Conservation (phyloP, 1,140 invertebrate genomes). For the Drosophila subpulchrella region DNA sequence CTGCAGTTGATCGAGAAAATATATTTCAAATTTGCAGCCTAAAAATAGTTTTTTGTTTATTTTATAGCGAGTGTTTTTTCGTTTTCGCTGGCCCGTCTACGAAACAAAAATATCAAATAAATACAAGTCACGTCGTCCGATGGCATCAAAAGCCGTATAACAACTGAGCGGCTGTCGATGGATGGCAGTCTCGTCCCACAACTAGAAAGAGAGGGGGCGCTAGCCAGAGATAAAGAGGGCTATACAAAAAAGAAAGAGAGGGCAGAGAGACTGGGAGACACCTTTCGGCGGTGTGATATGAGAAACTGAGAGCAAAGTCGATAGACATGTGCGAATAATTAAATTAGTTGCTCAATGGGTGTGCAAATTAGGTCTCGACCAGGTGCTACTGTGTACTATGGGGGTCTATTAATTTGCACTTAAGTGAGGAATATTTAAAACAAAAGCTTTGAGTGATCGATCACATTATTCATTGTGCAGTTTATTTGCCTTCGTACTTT, state of each 20-base stretch:
- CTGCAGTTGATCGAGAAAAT: conserved; percentile 58
- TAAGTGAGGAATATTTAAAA: conserved; percentile 3
- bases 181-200: conserved; percentile 9
- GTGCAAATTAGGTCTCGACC: conserved; percentile 26
- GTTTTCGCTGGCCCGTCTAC: conserved; percentile 15
- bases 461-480: no score
- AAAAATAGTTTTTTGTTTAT: conserved; percentile 79
- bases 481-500: no score
- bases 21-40: conserved; percentile 60
- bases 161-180: conserved; percentile 51
- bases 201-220: conserved; percentile 11
- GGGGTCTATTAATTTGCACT: conserved; percentile 8
- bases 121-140: conserved; percentile 58
- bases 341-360: conserved; percentile 49
- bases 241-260: conserved; percentile 3
- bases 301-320: conserved; percentile 10
- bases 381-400: conserved; percentile 18
- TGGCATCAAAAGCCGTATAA: conserved; percentile 44
- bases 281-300: background rate
- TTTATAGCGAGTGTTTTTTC: conserved; percentile 45
- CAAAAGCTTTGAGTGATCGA: background rate
- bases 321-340: conserved; percentile 63
- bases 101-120: conserved; percentile 8
- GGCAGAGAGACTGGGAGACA: conserved; percentile 3
- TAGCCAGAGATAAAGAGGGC: conserved; percentile 8